Evolutionary conservation across 2,797 vertebrate genomes (phyloP).

Genomic region (Labroides dimidiatus): DNA sequence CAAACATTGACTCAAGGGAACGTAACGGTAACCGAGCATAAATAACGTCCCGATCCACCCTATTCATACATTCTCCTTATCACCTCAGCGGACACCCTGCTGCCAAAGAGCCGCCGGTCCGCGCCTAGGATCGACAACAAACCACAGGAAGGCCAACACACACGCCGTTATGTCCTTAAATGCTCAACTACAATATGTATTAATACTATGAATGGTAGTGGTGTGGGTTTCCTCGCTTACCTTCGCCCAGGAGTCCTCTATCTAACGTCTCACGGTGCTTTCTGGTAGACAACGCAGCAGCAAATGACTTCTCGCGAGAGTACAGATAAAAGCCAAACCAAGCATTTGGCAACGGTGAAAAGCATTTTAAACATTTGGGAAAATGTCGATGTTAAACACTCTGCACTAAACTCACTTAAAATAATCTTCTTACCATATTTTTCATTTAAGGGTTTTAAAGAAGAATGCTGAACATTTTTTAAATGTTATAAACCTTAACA

Average conservation of each 20-base stretch:
- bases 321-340: neutral
- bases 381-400: neutral
- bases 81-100: constrained; percentile 42
- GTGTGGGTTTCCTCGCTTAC: constrained; percentile 68
- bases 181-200: neutral
- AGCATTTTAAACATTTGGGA: neutral
- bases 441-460: too few species aligned
- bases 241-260: constrained; percentile 51
- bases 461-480: too few species aligned
- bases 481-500: too few species aligned
- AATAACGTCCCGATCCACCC: constrained; percentile 37
- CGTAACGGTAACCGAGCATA: constrained; percentile 36
- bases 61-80: constrained; percentile 54
- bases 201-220: neutral
- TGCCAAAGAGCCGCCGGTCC: constrained; percentile 14
- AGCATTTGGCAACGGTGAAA: neutral
- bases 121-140: neutral
- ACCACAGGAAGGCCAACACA: neutral
- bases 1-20: constrained; percentile 6
- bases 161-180: neutral
- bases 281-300: constrained; percentile 30
- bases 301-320: constrained; percentile 67
- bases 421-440: too few species aligned
- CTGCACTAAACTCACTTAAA: too few species aligned
- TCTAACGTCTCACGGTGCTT: constrained; percentile 64